Percentiles rank a stretch among this genome's conserved stretches.
Evolutionary conservation across 1,140 invertebrate species (phyloP).

Genomic region (Heliothis subflexa): DNA sequence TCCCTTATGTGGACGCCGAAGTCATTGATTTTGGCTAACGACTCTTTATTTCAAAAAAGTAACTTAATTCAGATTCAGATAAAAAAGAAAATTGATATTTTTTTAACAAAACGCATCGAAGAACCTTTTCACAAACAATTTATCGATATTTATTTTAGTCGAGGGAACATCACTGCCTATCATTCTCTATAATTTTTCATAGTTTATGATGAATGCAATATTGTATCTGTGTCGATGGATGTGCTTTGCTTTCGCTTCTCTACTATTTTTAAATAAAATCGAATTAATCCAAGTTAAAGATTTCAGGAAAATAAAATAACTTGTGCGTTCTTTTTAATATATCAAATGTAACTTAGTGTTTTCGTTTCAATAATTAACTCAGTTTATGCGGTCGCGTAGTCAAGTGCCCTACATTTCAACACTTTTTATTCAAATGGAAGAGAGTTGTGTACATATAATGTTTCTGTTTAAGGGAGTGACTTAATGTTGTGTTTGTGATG

Average conservation of each 20-base stretch:
- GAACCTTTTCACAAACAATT: background rate
- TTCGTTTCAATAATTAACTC: constrained; percentile 23
- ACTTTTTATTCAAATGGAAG: constrained; percentile 79
- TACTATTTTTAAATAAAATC: constrained; percentile 38
- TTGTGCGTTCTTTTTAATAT: background rate
- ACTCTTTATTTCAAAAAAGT: no score
- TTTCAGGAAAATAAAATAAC: constrained; percentile 12
- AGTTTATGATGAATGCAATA: constrained; percentile 4
- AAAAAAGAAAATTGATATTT: no score
- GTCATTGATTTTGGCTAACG: no score
- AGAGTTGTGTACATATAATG: constrained; percentile 70
- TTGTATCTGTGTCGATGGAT: constrained; percentile 34
- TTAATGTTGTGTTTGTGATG: constrained; percentile 68
- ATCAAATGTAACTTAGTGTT: background rate
- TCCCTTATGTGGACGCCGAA: no score
- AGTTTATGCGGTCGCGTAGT: constrained; percentile 56
- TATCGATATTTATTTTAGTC: background rate
- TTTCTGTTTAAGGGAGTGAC: constrained; percentile 76
- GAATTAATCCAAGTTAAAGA: constrained; percentile 27
- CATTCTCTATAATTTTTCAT: no score
- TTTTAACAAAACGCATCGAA: no score
- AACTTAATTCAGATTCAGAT: no score
- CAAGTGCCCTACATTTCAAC: constrained; percentile 77
- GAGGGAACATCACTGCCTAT: no score
- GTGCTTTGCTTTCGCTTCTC: constrained; percentile 44